Evolutionary conservation across 2,113 vertebrate genomes (phyloP).

Genomic region (Clarias gariepinus): DNA sequence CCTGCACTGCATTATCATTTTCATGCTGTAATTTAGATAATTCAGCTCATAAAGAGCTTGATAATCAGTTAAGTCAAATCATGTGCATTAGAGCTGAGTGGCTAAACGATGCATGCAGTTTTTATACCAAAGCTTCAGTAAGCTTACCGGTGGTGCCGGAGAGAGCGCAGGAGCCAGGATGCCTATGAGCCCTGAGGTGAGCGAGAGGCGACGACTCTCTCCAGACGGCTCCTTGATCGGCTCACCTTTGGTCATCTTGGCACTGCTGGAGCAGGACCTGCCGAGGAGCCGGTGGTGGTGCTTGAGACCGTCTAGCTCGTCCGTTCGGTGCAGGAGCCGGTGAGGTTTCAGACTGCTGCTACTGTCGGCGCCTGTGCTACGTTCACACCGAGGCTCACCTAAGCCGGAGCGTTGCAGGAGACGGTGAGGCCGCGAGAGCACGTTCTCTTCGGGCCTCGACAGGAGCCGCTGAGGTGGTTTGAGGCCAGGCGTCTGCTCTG

Average conservation of each 20-base stretch:
- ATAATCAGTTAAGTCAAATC: slow-evolving; percentile 5
- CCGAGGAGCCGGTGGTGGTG: slow-evolving; percentile 81
- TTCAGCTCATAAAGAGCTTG: neutral
- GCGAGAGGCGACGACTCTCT: slow-evolving; percentile 86
- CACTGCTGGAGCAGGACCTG: slow-evolving; percentile 79
- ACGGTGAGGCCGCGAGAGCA: slow-evolving; percentile 77
- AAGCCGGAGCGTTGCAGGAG: slow-evolving; percentile 78
- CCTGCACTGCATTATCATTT: neutral
- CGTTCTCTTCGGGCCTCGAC: slow-evolving; percentile 79
- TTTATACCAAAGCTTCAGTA: neutral
- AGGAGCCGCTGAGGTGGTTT: slow-evolving; percentile 81
- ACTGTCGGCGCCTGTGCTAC: slow-evolving; percentile 53
- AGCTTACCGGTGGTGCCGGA: slow-evolving; percentile 78
- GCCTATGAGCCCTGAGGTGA: slow-evolving; percentile 93
- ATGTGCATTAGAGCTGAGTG: neutral
- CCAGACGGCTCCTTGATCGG: slow-evolving; percentile 78
- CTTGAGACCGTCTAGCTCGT: slow-evolving; percentile 83
- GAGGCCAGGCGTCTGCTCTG: slow-evolving; percentile 75
- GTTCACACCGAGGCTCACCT: slow-evolving; percentile 81
- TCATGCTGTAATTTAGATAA: neutral
- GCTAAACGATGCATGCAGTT: neutral
- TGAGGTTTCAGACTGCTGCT: slow-evolving; percentile 75
- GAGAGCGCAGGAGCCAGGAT: slow-evolving; percentile 85
- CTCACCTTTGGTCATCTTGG: slow-evolving; percentile 80
- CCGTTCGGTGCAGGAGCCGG: slow-evolving; percentile 81